phyloP scores from a whole-genome alignment of 2,797 vertebrate genomes.

The Eremophila alpestris region DNA sequence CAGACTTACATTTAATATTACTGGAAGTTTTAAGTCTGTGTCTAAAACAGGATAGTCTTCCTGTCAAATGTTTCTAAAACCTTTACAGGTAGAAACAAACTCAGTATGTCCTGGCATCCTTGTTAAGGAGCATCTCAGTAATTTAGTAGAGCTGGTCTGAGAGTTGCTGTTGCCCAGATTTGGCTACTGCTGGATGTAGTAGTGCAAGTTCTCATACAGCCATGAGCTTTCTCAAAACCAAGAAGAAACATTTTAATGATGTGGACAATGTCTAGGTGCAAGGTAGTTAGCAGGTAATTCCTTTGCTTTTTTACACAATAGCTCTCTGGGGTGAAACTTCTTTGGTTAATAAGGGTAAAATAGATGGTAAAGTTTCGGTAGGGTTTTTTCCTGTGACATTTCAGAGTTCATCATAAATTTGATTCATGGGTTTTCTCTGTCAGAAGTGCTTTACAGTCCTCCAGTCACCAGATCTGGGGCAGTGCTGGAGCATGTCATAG shows the following conservation, averaged over 20 bases:
- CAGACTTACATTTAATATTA: neutral
- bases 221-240: neutral
- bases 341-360: neutral
- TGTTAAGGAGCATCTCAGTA: neutral
- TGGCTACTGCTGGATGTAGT: neutral
- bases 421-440: neutral
- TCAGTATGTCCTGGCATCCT: neutral
- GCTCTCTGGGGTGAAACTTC: conserved; percentile 5
- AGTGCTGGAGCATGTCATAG: neutral
- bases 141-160: neutral
- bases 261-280: neutral
- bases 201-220: neutral
- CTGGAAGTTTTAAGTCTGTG: neutral
- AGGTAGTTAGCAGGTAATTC: conserved; percentile 3
- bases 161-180: neutral
- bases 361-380: neutral
- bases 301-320: conserved; percentile 11
- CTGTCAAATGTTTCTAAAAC: neutral
- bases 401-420: conserved; percentile 3
- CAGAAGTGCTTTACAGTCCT: neutral
- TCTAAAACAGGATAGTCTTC: neutral
- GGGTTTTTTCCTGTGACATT: neutral
- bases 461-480: neutral
- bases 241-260: conserved; percentile 37
- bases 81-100: neutral